Evolutionary conservation across 2,888 invertebrate genomes (phyloP).

Genomic region (Lottia scabra): DNA sequence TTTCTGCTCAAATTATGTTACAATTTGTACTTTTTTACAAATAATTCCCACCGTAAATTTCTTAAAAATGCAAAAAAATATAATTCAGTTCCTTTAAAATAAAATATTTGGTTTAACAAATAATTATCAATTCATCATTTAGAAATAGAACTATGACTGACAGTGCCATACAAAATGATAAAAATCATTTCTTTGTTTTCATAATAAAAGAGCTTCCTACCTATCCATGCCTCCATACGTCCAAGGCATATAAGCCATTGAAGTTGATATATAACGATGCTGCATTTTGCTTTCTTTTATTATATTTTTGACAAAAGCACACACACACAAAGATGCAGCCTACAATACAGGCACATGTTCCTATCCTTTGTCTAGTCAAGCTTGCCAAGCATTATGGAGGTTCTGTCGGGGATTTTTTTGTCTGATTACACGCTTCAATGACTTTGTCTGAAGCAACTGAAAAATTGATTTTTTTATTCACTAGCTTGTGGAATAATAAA

Average conservation of each 20-base stretch:
- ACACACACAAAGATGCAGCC: neutral
- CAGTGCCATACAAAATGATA: too few species aligned
- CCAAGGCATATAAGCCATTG: constrained; percentile 4
- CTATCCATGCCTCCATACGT: neutral
- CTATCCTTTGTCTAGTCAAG: neutral
- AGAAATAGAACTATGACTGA: too few species aligned
- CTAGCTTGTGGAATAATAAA: too few species aligned
- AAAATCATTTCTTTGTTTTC: too few species aligned
- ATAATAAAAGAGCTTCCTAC: neutral
- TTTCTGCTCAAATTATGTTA: too few species aligned
- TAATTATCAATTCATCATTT: too few species aligned
- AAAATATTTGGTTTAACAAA: too few species aligned
- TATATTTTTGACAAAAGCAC: neutral
- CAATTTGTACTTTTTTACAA: too few species aligned
- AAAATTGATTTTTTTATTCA: too few species aligned
- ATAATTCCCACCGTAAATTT: too few species aligned
- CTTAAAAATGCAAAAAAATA: too few species aligned
- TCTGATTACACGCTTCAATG: neutral
- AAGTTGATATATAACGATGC: constrained; percentile 3
- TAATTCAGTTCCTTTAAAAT: too few species aligned
- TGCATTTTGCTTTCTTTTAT: neutral
- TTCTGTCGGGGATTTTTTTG: neutral
- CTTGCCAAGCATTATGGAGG: neutral
- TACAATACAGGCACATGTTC: constrained; percentile 5
- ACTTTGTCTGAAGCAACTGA: neutral